Percentiles rank a stretch among this genome's conserved stretches.
phyloP scores from a whole-genome alignment of 2,113 vertebrate species.

The Rhagologus leucostigma region DNA sequence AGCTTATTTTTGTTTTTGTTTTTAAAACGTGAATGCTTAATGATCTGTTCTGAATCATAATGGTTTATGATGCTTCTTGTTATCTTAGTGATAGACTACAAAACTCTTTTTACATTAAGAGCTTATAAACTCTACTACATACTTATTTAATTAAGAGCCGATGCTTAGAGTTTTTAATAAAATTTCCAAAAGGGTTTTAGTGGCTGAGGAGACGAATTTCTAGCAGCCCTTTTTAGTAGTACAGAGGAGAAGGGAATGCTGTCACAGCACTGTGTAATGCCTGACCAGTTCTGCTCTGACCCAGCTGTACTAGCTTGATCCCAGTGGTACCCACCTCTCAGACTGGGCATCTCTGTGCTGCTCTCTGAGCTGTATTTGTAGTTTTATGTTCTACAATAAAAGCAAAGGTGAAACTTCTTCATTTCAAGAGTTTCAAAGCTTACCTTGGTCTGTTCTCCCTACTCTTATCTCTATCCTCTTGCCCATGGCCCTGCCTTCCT shows the following conservation, averaged over 20 bases:
- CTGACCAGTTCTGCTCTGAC: background rate
- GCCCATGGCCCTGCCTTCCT: rapidly evolving
- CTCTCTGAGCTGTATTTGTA: background rate
- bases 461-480: background rate
- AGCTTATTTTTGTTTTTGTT: slow-evolving; percentile 4
- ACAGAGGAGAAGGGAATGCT: background rate
- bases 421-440: background rate
- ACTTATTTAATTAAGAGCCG: background rate
- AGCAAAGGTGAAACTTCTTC: background rate
- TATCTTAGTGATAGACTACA: background rate
- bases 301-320: background rate
- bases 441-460: background rate
- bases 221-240: background rate
- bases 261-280: background rate
- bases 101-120: background rate
- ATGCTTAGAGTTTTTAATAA: background rate
- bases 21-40: background rate
- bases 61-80: background rate
- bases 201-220: background rate
- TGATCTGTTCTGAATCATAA: background rate
- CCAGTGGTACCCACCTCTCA: background rate
- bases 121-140: background rate
- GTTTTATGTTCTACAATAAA: background rate
- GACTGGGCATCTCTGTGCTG: background rate
- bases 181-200: background rate